These are phyloP conservation scores for Actias luna DNA, from an alignment of 2,888 invertebrate genomes.

Conservation along the genomic window DNA sequence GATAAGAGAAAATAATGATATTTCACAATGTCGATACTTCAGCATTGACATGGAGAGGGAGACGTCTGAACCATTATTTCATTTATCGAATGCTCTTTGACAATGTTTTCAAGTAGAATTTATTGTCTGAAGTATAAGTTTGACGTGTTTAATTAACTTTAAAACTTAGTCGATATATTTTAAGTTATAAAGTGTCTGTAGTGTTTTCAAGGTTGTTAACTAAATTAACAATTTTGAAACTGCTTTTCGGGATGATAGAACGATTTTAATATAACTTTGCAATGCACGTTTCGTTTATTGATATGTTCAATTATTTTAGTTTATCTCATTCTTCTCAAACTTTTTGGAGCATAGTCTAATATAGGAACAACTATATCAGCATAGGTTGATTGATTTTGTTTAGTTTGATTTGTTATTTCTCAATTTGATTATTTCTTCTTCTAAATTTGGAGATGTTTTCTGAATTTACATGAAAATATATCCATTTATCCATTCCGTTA, in stretches of 20 bases:
- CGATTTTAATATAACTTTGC: neutral
- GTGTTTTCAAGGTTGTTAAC: conserved; percentile 9
- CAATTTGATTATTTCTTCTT: too few species aligned
- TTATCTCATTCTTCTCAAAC: too few species aligned
- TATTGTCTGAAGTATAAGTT: conserved; percentile 1
- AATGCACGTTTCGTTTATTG: neutral
- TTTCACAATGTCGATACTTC: conserved; percentile 51
- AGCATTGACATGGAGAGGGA: conserved; percentile 15
- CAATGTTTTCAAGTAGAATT: conserved; percentile 9
- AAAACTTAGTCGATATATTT: neutral
- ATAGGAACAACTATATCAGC: too few species aligned
- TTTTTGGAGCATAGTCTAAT: too few species aligned
- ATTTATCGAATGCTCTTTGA: conserved; percentile 18
- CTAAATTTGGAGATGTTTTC: too few species aligned
- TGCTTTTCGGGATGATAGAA: neutral
- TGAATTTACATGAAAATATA: too few species aligned
- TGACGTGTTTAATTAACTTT: conserved; percentile 4
- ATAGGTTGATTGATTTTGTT: too few species aligned
- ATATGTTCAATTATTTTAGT: neutral
- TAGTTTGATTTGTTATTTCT: too few species aligned
- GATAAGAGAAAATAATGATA: conserved; percentile 72
- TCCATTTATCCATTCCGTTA: too few species aligned
- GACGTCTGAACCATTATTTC: conserved; percentile 18
- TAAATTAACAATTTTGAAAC: conserved; percentile 1
- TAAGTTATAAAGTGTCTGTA: neutral